phyloP scores from a whole-genome alignment of 2,113 vertebrate genomes.

The Xenus cinereus region DNA sequence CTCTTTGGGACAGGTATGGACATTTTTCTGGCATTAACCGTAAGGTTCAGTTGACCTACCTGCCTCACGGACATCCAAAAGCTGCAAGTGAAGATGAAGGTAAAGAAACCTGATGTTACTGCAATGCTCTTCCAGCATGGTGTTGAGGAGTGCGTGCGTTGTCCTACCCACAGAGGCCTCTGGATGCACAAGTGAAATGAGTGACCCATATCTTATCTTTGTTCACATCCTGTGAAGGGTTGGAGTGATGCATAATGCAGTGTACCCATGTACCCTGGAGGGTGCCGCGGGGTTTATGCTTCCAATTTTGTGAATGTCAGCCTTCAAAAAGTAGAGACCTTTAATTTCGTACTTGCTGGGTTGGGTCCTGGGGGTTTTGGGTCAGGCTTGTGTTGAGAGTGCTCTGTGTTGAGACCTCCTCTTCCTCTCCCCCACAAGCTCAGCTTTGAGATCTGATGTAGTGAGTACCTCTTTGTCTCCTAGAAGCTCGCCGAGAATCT shows the following conservation, averaged over 20 bases:
- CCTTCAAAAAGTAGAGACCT: neutral
- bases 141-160: neutral
- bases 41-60: conserved; percentile 95
- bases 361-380: neutral
- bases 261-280: neutral
- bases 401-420: neutral
- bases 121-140: neutral
- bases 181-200: neutral
- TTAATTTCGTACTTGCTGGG: neutral
- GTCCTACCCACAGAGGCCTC: neutral
- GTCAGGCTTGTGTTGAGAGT: neutral
- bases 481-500: conserved; percentile 81
- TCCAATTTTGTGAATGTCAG: neutral
- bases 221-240: neutral
- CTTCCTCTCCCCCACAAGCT: neutral
- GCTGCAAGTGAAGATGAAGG: conserved; percentile 93
- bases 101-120: conserved; percentile 39
- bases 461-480: neutral
- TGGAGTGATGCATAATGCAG: neutral
- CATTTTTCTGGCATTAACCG: conserved; percentile 99
- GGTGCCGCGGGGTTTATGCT: neutral
- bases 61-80: conserved; percentile 91
- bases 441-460: neutral
- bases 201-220: neutral
- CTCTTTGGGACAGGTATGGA: conserved; percentile 84